Evolutionary conservation across 2,888 invertebrate genomes (phyloP).

Genomic region (Stenichneumon culpator): DNA sequence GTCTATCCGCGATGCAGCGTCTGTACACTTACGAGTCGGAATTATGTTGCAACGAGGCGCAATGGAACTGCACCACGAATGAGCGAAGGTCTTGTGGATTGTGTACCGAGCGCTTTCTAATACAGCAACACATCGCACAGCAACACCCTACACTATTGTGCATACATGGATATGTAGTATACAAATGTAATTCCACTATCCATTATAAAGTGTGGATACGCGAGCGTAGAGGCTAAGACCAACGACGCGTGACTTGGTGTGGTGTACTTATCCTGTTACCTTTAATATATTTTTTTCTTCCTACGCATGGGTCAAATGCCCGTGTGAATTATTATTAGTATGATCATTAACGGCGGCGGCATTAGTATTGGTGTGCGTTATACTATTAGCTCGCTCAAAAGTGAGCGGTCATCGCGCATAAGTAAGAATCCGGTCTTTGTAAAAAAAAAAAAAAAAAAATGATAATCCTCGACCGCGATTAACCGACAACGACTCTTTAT

Average conservation of each 20-base stretch:
- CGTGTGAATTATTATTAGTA: slow-evolving; percentile 32
- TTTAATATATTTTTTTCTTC: slow-evolving; percentile 31
- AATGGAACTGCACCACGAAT: neutral
- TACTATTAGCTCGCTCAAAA: neutral
- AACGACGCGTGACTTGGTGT: slow-evolving; percentile 53
- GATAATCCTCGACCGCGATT: too few relatives aligned
- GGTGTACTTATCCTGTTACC: slow-evolving; percentile 33
- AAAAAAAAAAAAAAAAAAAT: too few relatives aligned
- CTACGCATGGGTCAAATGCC: slow-evolving; percentile 18
- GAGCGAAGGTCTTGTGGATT: slow-evolving; percentile 5
- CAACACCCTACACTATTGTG: neutral
- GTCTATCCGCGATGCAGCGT: neutral
- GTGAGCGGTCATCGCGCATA: too few relatives aligned
- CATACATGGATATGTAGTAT: neutral
- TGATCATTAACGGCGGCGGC: neutral
- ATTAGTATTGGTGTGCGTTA: neutral
- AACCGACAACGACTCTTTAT: too few relatives aligned
- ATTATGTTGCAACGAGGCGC: neutral
- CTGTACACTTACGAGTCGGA: neutral
- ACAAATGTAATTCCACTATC: slow-evolving; percentile 3
- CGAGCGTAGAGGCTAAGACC: slow-evolving; percentile 9
- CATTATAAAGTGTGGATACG: slow-evolving; percentile 11
- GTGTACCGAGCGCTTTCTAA: neutral
- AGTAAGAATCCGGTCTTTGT: too few relatives aligned
- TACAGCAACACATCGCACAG: neutral